Evolutionary conservation across 2,113 vertebrate genomes (phyloP).

Genomic region (Dendrocopos noguchii): DNA sequence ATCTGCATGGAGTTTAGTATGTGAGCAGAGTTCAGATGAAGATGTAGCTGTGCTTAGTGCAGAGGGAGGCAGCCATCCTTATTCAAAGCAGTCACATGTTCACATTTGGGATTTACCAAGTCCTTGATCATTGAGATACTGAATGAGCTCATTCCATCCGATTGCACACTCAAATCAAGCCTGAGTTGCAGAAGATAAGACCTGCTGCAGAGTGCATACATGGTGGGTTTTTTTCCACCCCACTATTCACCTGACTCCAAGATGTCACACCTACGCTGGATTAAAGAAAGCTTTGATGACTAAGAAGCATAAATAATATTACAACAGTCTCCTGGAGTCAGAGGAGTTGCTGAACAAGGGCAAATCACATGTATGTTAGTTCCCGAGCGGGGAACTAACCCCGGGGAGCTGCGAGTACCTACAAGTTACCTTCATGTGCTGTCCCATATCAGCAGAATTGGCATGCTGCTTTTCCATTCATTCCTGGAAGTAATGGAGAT

Average conservation of each 20-base stretch:
- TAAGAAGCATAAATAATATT: slow-evolving; percentile 47
- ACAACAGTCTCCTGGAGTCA: background rate
- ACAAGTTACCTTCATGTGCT: background rate
- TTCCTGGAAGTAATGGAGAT: slow-evolving; percentile 37
- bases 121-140: slow-evolving; percentile 9
- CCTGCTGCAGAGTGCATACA: background rate
- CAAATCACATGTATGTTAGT: background rate
- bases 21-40: slow-evolving; percentile 44
- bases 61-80: slow-evolving; percentile 18
- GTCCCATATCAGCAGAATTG: slow-evolving; percentile 6
- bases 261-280: slow-evolving; percentile 36
- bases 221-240: background rate
- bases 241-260: slow-evolving; percentile 10
- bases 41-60: background rate
- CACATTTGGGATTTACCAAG: slow-evolving; percentile 21
- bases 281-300: slow-evolving; percentile 21
- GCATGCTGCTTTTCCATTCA: background rate
- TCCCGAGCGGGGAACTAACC: background rate
- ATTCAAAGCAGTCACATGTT: background rate
- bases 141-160: slow-evolving; percentile 34
- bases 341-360: slow-evolving; percentile 22
- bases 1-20: background rate
- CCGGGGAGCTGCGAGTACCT: background rate
- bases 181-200: slow-evolving; percentile 11
- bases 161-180: slow-evolving; percentile 14